Conservation (phyloP, 2,113 vertebrate species). For the Calidris pugnax region DNA sequence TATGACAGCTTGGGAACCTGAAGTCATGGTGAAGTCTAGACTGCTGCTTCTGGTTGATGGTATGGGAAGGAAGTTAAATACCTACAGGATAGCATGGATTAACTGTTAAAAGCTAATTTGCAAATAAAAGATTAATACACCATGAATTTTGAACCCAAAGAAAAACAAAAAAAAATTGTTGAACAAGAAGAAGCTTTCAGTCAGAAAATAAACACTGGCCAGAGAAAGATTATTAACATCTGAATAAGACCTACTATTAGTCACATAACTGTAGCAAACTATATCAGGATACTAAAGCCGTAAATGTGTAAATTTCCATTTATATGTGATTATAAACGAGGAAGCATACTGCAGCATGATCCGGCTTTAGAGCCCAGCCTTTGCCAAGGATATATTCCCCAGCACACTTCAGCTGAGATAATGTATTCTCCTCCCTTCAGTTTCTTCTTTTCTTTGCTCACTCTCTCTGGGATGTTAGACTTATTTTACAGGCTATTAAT, state of each 20-base stretch:
- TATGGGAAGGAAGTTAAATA: neutral
- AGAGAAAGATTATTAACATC: neutral
- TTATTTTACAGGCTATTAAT: neutral
- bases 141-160: neutral
- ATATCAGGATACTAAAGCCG: neutral
- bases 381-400: neutral
- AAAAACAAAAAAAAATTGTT: neutral
- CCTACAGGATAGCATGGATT: neutral
- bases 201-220: neutral
- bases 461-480: neutral
- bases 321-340: neutral
- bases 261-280: neutral
- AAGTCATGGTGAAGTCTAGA: neutral
- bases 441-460: neutral
- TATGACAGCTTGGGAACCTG: rapidly evolving
- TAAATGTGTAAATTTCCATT: neutral
- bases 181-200: neutral
- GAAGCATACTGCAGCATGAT: neutral
- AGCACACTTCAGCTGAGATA: neutral
- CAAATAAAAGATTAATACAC: neutral
- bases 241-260: neutral
- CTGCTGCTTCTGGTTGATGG: neutral
- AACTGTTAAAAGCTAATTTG: neutral
- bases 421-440: neutral
- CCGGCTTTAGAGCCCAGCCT: neutral